Conservation (phyloP, 1,140 invertebrate species). For the Tetramorium parvispinum region DNA sequence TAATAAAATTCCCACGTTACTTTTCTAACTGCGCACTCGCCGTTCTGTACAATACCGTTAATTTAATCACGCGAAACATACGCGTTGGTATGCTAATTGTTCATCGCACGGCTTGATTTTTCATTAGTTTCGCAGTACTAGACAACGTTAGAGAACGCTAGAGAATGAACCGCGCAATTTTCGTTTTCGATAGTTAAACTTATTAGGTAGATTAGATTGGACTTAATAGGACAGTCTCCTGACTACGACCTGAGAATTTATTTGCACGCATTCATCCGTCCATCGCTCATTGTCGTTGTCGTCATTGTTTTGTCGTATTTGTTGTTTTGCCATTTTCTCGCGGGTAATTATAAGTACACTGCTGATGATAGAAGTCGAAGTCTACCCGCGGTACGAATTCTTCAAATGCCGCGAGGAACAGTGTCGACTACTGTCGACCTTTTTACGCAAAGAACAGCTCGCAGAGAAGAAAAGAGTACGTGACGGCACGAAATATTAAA, state of each 20-base stretch:
- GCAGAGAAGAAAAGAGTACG: neutral
- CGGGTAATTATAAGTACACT: conserved; percentile 52
- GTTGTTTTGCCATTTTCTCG: conserved; percentile 57
- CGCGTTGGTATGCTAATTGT: conserved; percentile 25
- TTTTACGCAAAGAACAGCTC: neutral
- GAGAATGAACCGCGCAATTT: neutral
- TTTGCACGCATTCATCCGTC: neutral
- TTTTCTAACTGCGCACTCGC: conserved; percentile 25
- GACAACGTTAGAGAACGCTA: neutral
- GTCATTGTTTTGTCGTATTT: neutral
- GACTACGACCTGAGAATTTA: conserved; percentile 46
- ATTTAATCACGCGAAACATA: conserved; percentile 38
- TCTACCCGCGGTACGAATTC: conserved; percentile 13
- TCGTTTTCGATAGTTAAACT: neutral
- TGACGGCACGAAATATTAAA: conserved; percentile 11
- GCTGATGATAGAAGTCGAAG: neutral
- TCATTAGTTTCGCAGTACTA: neutral
- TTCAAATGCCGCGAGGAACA: conserved; percentile 12
- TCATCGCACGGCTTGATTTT: neutral
- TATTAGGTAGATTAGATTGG: conserved; percentile 9
- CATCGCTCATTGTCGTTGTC: neutral
- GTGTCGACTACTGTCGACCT: neutral
- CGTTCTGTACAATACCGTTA: neutral
- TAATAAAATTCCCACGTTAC: conserved; percentile 37
- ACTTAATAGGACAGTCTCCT: neutral